Base-by-base conservation (phyloP, 2,888 invertebrate species). In the Pterobdella sp. region DNA sequence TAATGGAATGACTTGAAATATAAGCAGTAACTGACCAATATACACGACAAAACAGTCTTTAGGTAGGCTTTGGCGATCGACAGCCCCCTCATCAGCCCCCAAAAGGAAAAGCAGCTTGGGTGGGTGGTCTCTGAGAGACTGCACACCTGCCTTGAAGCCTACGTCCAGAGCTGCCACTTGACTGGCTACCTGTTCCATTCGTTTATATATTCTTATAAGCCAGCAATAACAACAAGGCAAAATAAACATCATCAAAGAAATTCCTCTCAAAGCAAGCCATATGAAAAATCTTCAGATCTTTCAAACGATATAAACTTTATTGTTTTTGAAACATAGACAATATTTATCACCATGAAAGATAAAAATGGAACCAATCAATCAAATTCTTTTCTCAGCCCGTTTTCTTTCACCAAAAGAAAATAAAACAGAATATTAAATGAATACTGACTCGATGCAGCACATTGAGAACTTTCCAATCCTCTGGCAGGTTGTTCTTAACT, bases 111-210 rank as follows among this genome's bases (percentile, higher is more conserved):
- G 86, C 35, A 97, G 89, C 81, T 89, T 88, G 0, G 93, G 92
- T 14, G 79, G 79, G 71, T 78, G 85, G 77, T 89, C 87, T 69
- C 88, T 83, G 65, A 89, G 86, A 56, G 74, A 84, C 49, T 86
- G 86, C 1, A 88, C 85, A 4, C 92, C 91, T 0, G 93, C 88
- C 78, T 88, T 88, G 86, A 94, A 97, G 72, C 98, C 98, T 76
- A 97, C 85, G 86, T 98, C 98, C 73, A 96, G 86, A 1, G 98
- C 97, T 22, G 94, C 97, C 70, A 92, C 94, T 79, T 86, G 85
- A 75, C 83, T 82, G 52, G 85, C 85, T 74, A 82, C 82, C 84
- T 84, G 74, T n/a, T n/a, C n/a, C n/a, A n/a, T n/a, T n/a, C n/a
- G n/a, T n/a, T n/a, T n/a, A n/a, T n/a, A n/a, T n/a, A n/a, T n/a